Conservation (phyloP, 2,888 invertebrate genomes). For the Hydriomena furcata region DNA sequence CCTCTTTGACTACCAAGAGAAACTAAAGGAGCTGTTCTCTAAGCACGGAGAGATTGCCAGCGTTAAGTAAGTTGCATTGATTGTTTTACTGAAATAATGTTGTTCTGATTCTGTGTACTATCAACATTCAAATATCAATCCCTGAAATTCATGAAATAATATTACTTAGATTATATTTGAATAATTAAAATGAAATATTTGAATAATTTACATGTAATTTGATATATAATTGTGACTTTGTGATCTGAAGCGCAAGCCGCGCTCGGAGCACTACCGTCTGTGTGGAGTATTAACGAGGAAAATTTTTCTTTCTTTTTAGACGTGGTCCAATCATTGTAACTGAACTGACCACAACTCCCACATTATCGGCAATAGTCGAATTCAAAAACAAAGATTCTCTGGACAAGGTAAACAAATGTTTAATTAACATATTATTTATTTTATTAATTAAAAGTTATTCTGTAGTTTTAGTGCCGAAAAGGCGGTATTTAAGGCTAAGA, state of each 20-base stretch:
- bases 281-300: slow-evolving; percentile 76
- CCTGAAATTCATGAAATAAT: slow-evolving; percentile 43
- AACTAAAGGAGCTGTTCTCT: slow-evolving; percentile 77
- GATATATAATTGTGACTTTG: slow-evolving; percentile 38
- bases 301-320: slow-evolving; percentile 82
- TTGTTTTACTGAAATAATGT: slow-evolving; percentile 36
- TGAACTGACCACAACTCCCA: slow-evolving; percentile 83
- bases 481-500: slow-evolving; percentile 57
- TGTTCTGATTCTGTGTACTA: slow-evolving; percentile 36
- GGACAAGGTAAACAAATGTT: slow-evolving; percentile 81
- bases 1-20: slow-evolving; percentile 78
- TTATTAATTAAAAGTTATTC: slow-evolving; percentile 42
- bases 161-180: slow-evolving; percentile 27
- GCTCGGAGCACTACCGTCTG: slow-evolving; percentile 53
- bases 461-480: slow-evolving; percentile 38
- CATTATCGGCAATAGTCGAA: slow-evolving; percentile 83
- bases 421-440: slow-evolving; percentile 69
- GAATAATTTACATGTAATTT: slow-evolving; percentile 25
- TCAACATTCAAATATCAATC: slow-evolving; percentile 82
- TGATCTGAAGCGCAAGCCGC: slow-evolving; percentile 58
- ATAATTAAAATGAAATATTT: slow-evolving; percentile 3
- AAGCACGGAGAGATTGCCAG: slow-evolving; percentile 71
- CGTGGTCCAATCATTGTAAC: slow-evolving; percentile 84
- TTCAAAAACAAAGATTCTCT: slow-evolving; percentile 83
- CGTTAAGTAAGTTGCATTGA: slow-evolving; percentile 66